Base-by-base conservation (phyloP, 2,888 invertebrate genomes). In the Mythimna pallens region DNA sequence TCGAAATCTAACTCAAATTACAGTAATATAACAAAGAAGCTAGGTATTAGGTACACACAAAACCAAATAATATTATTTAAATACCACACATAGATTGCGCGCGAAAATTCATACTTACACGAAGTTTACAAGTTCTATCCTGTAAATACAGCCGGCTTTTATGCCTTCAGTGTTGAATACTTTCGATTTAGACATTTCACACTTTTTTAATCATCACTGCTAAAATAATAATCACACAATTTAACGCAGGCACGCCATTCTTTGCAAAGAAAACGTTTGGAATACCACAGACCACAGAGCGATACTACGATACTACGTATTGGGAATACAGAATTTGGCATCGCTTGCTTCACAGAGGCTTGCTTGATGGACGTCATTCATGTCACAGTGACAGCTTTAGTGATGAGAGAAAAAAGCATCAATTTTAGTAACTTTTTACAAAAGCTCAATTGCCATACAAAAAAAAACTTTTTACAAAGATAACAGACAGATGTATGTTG, bases 91-190 rank as follows among this genome's bases (percentile, higher is more conserved):
- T 14, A 7, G 12, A 73, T 68, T 83, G 68, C 79, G 86, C 84
- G 86, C 86, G 68, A 84, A 86, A 76, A 70, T 20, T 65, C 52
- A n/a, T 55, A 96, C 96, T 94, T 91, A 97, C 96, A 97, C 96
- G 85, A 97, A 97, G 89, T 97, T 96, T 91, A 93, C 94, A 36
- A 97, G 94, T 30, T 96, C 93, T 80, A 97, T 96, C 87, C 97
- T 94, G 85, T 96, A 92, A 78, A 97, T 97, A 73, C 94, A 93
- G 61, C 97, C 97, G 43, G 96, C 89, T 85, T 88, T 89, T 52
- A 89, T 73, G 71, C 89, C 92, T 57, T 89, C 86, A 7, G 83
- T 89, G 74, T 94, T 95, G 40, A 40, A 70, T 62, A 75, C 17
- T 87, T 73, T 50, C 22, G 93, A 81, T 86, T 90, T 89, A 54